Percentiles rank a stretch among this genome's conserved stretches.
Conservation (phyloP, 2,113 vertebrate genomes). For the Macroglossus sobrinus region DNA sequence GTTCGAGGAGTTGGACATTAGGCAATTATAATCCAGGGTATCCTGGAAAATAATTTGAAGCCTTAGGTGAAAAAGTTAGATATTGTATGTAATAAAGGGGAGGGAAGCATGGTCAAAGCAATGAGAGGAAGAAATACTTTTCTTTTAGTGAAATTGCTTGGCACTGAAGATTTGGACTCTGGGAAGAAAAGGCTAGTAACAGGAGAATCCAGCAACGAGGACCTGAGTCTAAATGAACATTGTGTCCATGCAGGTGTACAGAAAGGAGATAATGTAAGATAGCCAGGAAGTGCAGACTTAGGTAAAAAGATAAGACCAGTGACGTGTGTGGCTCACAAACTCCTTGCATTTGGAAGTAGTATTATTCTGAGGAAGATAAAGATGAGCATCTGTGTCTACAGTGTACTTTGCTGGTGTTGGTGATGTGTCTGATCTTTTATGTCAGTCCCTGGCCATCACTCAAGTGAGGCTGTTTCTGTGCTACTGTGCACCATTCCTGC, state of each 20-base stretch:
- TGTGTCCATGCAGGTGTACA: neutral
- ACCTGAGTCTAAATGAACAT: neutral
- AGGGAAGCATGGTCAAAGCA: neutral
- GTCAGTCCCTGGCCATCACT: neutral
- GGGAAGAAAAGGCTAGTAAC: neutral
- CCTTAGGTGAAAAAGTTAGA: neutral
- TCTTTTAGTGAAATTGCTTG: neutral
- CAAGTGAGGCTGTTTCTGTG: neutral
- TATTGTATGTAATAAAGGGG: neutral
- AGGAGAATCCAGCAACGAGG: neutral
- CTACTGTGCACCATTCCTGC: neutral
- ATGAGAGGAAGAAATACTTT: neutral
- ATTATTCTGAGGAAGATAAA: neutral
- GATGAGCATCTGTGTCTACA: neutral
- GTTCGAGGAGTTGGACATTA: neutral
- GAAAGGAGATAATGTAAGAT: neutral
- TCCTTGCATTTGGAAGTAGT: neutral
- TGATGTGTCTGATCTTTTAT: neutral
- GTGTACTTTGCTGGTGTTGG: neutral
- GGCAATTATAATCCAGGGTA: neutral
- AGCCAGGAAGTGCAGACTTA: neutral
- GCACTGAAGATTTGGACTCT: neutral
- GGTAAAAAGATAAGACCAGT: neutral
- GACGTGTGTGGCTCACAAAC: neutral
- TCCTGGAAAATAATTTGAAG: constrained; percentile 28